phyloP scores from a whole-genome alignment of 2,888 invertebrate species.

The Ormyrus labotus region DNA sequence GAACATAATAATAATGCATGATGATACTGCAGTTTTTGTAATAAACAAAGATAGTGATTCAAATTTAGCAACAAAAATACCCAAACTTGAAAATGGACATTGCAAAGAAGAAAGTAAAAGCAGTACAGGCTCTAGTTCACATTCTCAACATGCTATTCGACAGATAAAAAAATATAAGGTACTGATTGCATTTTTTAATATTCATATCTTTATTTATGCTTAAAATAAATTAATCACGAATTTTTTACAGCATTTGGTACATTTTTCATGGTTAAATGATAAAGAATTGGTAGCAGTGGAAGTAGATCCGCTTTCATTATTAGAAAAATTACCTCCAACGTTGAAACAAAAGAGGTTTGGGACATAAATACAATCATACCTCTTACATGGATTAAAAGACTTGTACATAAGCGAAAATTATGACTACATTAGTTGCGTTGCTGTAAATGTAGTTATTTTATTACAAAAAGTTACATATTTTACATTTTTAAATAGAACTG shows the following conservation, averaged over 20 bases:
- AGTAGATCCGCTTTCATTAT: conserved; percentile 83
- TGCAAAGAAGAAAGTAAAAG: conserved; percentile 71
- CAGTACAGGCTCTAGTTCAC: conserved; percentile 66
- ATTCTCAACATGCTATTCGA: conserved; percentile 72
- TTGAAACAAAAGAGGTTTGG: conserved; percentile 82
- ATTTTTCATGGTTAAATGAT: conserved; percentile 82
- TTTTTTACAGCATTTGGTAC: conserved; percentile 83
- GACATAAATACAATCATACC: conserved; percentile 42
- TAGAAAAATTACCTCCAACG: conserved; percentile 84
- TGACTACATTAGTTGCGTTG: not conserved
- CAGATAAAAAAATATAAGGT: conserved; percentile 78
- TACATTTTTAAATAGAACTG: too few species aligned
- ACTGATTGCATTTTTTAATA: conserved; percentile 40
- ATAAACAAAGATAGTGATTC: conserved; percentile 78
- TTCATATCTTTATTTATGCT: too few species aligned
- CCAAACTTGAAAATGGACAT: conserved; percentile 72
- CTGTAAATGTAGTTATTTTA: too few species aligned
- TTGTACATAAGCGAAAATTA: not conserved
- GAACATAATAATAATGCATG: conserved; percentile 84
- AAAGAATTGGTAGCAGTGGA: conserved; percentile 88
- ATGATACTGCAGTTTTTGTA: conserved; percentile 83
- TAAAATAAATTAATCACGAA: not conserved
- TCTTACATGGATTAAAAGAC: not conserved
- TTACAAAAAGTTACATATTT: too few species aligned
- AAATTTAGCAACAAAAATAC: conserved; percentile 72